phyloP scores from a whole-genome alignment of 2,888 invertebrate genomes.

The Lithophane leautieri region DNA sequence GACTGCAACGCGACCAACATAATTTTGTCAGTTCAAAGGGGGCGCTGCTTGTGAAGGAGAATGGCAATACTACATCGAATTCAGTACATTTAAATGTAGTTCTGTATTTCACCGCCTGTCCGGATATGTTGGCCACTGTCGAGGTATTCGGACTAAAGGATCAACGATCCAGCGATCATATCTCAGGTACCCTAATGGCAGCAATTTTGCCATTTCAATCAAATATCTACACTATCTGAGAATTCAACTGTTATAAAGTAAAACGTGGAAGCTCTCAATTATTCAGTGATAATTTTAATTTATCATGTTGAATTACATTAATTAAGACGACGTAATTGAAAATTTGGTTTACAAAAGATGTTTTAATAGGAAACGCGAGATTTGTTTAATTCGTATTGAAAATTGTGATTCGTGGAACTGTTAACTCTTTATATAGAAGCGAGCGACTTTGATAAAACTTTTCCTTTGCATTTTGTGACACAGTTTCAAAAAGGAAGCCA shows the following conservation, averaged over 20 bases:
- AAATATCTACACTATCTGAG: constrained; percentile 74
- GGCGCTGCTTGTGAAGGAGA: constrained; percentile 38
- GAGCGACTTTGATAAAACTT: constrained; percentile 44
- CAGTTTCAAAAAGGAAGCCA: constrained; percentile 10
- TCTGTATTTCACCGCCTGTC: constrained; percentile 23
- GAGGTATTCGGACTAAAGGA: constrained; percentile 57
- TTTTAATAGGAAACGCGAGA: constrained; percentile 53
- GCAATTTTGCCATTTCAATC: constrained; percentile 82
- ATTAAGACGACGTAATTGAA: constrained; percentile 50
- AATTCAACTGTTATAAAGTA: constrained; percentile 33
- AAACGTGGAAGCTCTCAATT: constrained; percentile 48
- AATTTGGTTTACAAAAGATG: constrained; percentile 54
- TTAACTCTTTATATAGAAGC: constrained; percentile 20
- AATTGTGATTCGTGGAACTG: constrained; percentile 24
- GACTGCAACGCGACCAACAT: constrained; percentile 44
- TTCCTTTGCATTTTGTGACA: constrained; percentile 28
- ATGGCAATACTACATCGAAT: not conserved
- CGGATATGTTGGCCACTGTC: constrained; percentile 38
- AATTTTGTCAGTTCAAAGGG: constrained; percentile 18
- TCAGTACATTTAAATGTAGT: constrained; percentile 34
- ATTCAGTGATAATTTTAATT: constrained; percentile 29
- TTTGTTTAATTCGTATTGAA: constrained; percentile 54
- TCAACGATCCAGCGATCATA: constrained; percentile 67
- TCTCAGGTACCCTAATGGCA: constrained; percentile 73
- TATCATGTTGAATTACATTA: constrained; percentile 40